These are phyloP conservation scores for Capreolus pygargus DNA, from an alignment of 2,113 vertebrate genomes.

Conservation along the genomic window DNA sequence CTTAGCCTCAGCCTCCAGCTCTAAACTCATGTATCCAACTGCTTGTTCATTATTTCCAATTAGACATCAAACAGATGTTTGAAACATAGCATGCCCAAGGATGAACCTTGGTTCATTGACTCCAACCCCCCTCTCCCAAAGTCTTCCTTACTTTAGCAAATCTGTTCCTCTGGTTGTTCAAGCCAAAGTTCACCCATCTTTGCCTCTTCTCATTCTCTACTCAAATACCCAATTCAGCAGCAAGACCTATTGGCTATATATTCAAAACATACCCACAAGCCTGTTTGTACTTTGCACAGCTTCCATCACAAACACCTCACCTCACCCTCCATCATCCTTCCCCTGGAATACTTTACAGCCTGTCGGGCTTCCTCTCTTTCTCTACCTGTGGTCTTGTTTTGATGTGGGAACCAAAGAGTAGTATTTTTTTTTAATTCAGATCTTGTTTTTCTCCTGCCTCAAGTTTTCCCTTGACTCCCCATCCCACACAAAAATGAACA, in stretches of 20 bases:
- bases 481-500: neutral
- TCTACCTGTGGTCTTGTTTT: neutral
- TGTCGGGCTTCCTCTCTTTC: neutral
- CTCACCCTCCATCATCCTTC: neutral
- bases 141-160: neutral
- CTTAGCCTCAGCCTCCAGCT: neutral
- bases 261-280: neutral
- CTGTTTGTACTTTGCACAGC: neutral
- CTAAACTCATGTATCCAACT: neutral
- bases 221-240: neutral
- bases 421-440: neutral
- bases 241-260: fast-evolving
- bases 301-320: neutral
- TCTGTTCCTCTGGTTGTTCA: neutral
- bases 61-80: neutral
- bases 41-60: neutral
- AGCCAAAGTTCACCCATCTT: neutral
- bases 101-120: neutral
- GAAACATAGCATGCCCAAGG: neutral
- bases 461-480: neutral
- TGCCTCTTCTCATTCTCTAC: neutral
- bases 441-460: neutral
- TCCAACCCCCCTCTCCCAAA: neutral
- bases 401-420: neutral
- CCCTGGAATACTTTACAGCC: neutral